Conservation (phyloP, 1,140 invertebrate species). For the Eurosta solidaginis region DNA sequence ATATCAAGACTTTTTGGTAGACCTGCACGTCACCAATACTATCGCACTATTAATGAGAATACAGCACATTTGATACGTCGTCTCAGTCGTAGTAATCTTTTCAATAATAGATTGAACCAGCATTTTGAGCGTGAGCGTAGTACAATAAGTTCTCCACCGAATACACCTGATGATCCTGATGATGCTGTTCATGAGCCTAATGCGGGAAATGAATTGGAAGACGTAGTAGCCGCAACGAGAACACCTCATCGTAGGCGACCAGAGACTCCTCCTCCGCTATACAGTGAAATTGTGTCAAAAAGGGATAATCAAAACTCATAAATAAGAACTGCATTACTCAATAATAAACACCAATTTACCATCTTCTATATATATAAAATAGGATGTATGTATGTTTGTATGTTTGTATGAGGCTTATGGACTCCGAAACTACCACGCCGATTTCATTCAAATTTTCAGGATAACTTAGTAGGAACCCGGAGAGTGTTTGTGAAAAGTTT, state of each 20-base stretch:
- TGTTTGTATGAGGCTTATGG: no score
- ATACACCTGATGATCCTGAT: not conserved
- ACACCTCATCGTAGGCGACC: not conserved
- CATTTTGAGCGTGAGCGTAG: constrained; percentile 29
- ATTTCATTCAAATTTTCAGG: no score
- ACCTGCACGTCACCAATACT: constrained; percentile 51
- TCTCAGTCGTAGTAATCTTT: constrained; percentile 53
- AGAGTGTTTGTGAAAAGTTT: no score
- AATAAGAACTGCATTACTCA: not conserved
- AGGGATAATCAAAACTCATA: not conserved
- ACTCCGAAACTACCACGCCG: no score
- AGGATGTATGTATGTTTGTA: no score
- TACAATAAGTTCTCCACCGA: not conserved
- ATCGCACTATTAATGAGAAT: constrained; percentile 55
- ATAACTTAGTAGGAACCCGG: no score
- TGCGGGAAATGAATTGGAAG: not conserved
- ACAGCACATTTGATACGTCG: constrained; percentile 53
- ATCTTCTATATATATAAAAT: no score
- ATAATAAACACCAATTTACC: not conserved
- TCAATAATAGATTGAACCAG: constrained; percentile 41
- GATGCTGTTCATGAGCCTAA: not conserved
- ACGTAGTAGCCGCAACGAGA: not conserved
- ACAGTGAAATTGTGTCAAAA: not conserved
- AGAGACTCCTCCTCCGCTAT: not conserved
- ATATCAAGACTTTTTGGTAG: constrained; percentile 51